Evolutionary conservation across 1,140 invertebrate genomes (phyloP), one percentile per base, ranked within the genome.

Genomic region (Rhyzopertha dominica): DNA sequence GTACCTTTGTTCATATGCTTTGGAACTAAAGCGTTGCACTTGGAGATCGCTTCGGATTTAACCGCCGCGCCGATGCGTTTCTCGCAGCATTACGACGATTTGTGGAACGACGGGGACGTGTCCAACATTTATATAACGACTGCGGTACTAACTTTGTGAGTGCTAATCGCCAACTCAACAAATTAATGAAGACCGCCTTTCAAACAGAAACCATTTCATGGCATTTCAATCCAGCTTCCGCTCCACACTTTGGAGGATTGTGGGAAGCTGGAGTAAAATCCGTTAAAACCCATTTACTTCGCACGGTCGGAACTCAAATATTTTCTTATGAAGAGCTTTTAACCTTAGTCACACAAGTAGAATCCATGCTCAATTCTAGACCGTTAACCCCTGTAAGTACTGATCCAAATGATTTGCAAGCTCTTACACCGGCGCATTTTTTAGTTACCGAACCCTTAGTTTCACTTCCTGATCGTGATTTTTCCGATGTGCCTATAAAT

Each of bases 231-330:
- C 66, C 69, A 1, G 61, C 70, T 25, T 12, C 26, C 4, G 57
- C 65, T 10, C 59, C 63, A 3, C 60, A 70, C 53, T 66, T 71
- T 43, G 66, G 68, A 16, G 68, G 67, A 9, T 17, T 65, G 16
- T 68, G 63, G 54, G 70, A 72, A 49, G 43, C 57, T 3, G 32
- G n/a, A 13, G 32, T 35, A 8, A 35, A 35, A 19, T 35, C 5
- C 5, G 32, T 35, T 4, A 35, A 35, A 35, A n/a, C n/a, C 4
- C 32, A 35, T 35, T n/a, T 35, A 13, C 17, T 10, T 3, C n/a
- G 32, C 7, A n/a, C 22, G 4, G 22, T 7, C n/a, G 32, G 32
- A 4, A 19, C 17, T 13, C 16, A 3, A 35, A 18, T 19, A 16
- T n/a, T 42, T 32, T 16, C 13, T 10, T 42, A 10, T 17, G 22